phyloP scores from a whole-genome alignment of 2,888 invertebrate genomes.

The Tetragonula carbonaria region DNA sequence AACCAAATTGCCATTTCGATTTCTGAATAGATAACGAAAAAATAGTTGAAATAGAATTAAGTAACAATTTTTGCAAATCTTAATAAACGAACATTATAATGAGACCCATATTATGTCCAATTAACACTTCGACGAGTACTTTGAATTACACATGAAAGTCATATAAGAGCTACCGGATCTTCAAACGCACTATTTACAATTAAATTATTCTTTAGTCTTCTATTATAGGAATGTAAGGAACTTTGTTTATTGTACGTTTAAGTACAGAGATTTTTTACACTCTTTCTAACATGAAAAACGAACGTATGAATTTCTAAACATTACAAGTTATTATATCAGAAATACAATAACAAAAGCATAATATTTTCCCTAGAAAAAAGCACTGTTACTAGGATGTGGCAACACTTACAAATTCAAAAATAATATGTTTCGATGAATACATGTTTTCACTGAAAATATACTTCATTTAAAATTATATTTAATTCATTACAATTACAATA shows the following conservation, averaged over 20 bases:
- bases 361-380: constrained; percentile 13
- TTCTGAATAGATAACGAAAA: not conserved
- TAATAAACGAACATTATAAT: not conserved
- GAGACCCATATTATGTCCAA: not conserved
- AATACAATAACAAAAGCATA: constrained; percentile 31
- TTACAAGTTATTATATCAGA: constrained; percentile 4
- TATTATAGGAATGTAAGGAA: not conserved
- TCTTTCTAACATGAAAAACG: not conserved
- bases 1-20: not conserved
- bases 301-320: not conserved
- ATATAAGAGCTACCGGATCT: not conserved
- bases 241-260: not conserved
- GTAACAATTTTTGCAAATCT: not conserved
- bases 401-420: constrained; percentile 3
- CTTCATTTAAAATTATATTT: not conserved
- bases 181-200: constrained; percentile 1
- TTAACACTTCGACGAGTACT: not conserved
- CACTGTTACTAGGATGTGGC: constrained; percentile 1
- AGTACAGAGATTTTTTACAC: not conserved
- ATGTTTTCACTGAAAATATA: not conserved
- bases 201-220: not conserved
- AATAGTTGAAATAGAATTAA: not conserved
- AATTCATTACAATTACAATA: not conserved
- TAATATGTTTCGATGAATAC: not conserved
- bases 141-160: not conserved